Base-by-base conservation (phyloP, 1,140 invertebrate species). In the Philotrypesis tridentata region DNA sequence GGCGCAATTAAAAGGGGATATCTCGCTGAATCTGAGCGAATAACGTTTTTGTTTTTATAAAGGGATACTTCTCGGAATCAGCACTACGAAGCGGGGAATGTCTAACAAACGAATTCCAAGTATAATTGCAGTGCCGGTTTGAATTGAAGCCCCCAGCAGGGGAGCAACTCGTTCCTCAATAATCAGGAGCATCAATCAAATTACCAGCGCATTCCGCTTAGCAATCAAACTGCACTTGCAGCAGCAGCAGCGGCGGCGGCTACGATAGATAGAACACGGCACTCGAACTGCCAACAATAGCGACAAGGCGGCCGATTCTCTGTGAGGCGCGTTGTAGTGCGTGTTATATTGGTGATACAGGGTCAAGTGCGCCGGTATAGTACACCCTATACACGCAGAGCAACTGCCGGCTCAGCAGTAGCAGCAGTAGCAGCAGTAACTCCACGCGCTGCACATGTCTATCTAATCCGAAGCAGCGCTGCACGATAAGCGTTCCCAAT, bases 311-410 rank as follows among this genome's bases (percentile, higher is more conserved):
- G 17, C 21, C 21, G 48, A 55, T 14, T 55, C 48, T 55, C 48
- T 55, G 17, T 1, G 17, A 72, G 29, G 84, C n/a, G 63, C 82
- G 40, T 71, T 82, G 82, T 84, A 84, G 84, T 83, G 74, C 84
- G 81, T 84, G 74, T 37, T 37, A 37, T 37, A 37, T n/a, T n/a
- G 33, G 33, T 37, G 33, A 37, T 82, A 81, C 79, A 83, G 81
- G 83, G 81, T 70, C 82, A 23, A 70, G 61, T 68, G 77, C 48
- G 48, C n/a, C 40, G 40, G n/a, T 14, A n/a, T n/a, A n/a, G n/a
- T n/a, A n/a, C n/a, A n/a, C n/a, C n/a, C n/a, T n/a, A n/a, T n/a
- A n/a, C 29, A 8, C n/a, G 40, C n/a, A 43, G 55, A 79, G 75
- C 71, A 48, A 17, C 17, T 23, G 43, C 73, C 33, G 43, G 55